Percentiles rank a stretch among this genome's conserved stretches.
Conservation (phyloP, 1,140 invertebrate species). For the honey bee (Apis mellifera) region Amel_HAv3.1 CM009936.2:2941001-2941500, state of each 20-base stretch:
- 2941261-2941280: background rate
- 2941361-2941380: background rate
- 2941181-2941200: no score
- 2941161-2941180: no score
- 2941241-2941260: background rate
- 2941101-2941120: no score
- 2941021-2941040: no score
- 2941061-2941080: no score
- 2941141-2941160: no score
- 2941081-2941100: no score
- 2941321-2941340: background rate
- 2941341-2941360: constrained; percentile 15
- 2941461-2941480: background rate
- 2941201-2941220: no score
- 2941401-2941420: background rate
- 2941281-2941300: background rate
- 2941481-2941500: constrained; percentile 1
- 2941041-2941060: no score
- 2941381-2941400: constrained; percentile 26
- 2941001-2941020: no score
- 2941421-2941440: background rate
- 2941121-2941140: no score
- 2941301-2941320: background rate
- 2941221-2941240: background rate
- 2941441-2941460: background rate